Base-by-base conservation (phyloP, 2,888 invertebrate species). In the Diloba caeruleocephala region DNA sequence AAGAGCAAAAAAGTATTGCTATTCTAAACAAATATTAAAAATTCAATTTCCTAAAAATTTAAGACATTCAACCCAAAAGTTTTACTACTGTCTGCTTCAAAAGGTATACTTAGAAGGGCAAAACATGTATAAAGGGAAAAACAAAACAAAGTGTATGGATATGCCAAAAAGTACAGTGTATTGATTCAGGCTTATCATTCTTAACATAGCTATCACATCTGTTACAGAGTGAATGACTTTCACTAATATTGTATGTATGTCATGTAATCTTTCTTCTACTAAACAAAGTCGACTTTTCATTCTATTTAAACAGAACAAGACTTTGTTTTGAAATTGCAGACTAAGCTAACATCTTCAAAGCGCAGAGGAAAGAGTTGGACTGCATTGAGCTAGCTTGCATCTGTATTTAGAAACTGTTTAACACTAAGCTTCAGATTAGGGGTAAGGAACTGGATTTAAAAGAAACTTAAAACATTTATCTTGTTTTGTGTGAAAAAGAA, bases 331-430 rank as follows among this genome's bases (percentile, higher is more conserved):
- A 45, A 66, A 71, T 52, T 39, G 70, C 52, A 62, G 28, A 43
- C 54, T 14, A 39, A 62, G 68, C 56, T 71, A 45, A 43, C 38
- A 51, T 71, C 66, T 65, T 32, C 8, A 37, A 50, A 65, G 41
- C 33, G 42, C 31, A 38, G 37, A 38, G 33, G 34, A 13, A 46
- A 48, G 33, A 36, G 65, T 46, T 51, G 39, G 54, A 62, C 46
- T 36, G 15, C 4, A 37, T n/a, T n/a, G n/a, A n/a, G n/a, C 43
- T 43, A 71, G 71, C 46, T 50, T 28, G 8, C 15, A 38, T 42
- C 39, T 32, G 53, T 67, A 61, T 67, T 65, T 71, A 66, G 61
- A 50, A 65, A 65, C 41, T 53, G 46, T 53, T 71, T 51, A 32
- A 51, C 69, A 56, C 46, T 45, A 31, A 55, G 37, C 46, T 44